phyloP scores from a whole-genome alignment of 2,888 invertebrate species.

The Mesorhabditis spiculigera region DNA sequence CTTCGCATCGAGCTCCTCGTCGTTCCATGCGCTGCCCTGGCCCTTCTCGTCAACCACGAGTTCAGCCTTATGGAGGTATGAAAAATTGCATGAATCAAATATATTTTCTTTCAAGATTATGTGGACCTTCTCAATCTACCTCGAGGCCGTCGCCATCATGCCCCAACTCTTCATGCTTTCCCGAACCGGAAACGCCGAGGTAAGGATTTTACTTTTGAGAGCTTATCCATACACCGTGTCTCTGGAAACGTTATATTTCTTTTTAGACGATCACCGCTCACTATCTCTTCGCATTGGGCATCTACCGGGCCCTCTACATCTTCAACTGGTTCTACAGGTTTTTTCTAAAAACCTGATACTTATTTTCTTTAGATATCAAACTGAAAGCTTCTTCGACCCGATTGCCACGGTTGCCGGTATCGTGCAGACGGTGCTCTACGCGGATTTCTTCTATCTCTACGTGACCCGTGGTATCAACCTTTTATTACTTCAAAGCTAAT shows the following conservation, averaged over 20 bases:
- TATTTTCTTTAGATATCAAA: conserved; percentile 68
- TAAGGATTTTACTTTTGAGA: not conserved
- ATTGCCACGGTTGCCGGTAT: conserved; percentile 95
- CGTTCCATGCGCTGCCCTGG: conserved; percentile 78
- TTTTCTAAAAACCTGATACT: not conserved
- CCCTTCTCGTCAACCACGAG: conserved; percentile 89
- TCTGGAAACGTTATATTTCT: not conserved
- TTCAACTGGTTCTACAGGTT: conserved; percentile 63
- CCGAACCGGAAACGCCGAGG: conserved; percentile 84
- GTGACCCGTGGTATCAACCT: conserved; percentile 92
- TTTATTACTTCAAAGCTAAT: too few species aligned
- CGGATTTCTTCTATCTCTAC: conserved; percentile 99
- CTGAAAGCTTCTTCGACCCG: conserved; percentile 86
- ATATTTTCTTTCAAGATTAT: conserved; percentile 14
- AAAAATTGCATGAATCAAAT: not conserved
- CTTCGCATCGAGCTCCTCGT: conserved; percentile 92
- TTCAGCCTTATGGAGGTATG: conserved; percentile 77
- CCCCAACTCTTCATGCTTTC: conserved; percentile 97
- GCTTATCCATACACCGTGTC: not conserved
- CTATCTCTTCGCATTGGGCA: conserved; percentile 65
- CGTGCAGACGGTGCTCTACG: conserved; percentile 78
- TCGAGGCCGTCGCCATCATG: conserved; percentile 96
- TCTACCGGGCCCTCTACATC: conserved; percentile 63
- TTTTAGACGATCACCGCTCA: conserved; percentile 80
- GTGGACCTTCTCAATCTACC: conserved; percentile 71